Evolutionary conservation across 2,113 vertebrate species (phyloP), one percentile per base, ranked within the genome.

Genomic region (Dromas ardeola): DNA sequence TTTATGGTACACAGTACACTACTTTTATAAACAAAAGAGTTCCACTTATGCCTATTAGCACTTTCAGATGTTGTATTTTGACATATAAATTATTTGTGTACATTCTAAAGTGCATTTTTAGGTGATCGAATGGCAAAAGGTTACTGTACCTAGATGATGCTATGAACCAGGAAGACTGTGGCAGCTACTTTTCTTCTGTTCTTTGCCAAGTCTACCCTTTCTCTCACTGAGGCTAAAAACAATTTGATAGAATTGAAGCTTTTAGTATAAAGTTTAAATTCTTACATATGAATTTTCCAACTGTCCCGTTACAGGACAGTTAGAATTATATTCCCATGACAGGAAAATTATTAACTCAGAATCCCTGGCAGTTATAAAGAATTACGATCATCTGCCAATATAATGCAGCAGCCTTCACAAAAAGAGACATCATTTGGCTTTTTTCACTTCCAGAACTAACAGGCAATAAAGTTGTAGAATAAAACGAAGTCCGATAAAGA

Each of bases 331-430:
- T 23, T 93, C 53, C 93, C 67, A 62, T 92, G 91, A 96, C 80
- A 81, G 65, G 92, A 94, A 96, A 93, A 97, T 95, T 93, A 97
- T 96, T 95, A 97, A 98, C 91, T 90, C 63, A 15, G 81, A 88
- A 95, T 91, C 72, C 93, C 89, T 95, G 90, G 86, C 96, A 94
- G 65, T 96, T 96, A 77, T 55, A 95, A 97, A 96, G 94, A 98
- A 95, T 91, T 87, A 90, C 80, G 93, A 92, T 88, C 74, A 79
- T 83, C 92, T 96, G 93, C 92, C 96, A 97, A 95, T 81, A 87
- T 85, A 92, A 91, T 61, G 50, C 55, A 81, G 49, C 36, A 76
- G 76, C 65, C 56, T 83, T 90, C 92, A 86, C 78, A 47, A 52
- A 94, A 67, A 87, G 72, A 92, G 76, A 76, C 59, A 66, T 78